Base-by-base conservation (phyloP, 1,140 invertebrate species). In the Hycleus phaleratus region DNA sequence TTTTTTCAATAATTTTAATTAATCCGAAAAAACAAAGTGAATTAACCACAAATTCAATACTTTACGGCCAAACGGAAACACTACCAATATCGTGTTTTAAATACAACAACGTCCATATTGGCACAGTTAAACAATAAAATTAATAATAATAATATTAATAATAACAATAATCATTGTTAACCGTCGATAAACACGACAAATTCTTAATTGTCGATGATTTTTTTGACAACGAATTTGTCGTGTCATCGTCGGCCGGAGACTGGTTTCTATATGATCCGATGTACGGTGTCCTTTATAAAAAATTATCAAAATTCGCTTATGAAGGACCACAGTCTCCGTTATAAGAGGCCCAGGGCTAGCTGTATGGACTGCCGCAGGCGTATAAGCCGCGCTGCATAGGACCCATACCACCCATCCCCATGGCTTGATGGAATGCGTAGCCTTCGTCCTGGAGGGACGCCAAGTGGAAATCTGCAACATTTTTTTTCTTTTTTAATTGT, bases 401-500 rank as follows among this genome's bases (percentile, higher is more conserved):
- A 46, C 72, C 73, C 69, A 73, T 72, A 56, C 72, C 72, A 44
- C 74, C 74, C 74, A 76, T 75, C 63, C 74, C 74, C 74, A 75
- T 75, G 49, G 74, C 73, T 68, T 74, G 74, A 59, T 76, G 74
- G 71, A 75, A 76, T 65, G 74, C 73, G 65, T 74, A 75, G 49
- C 73, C 74, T 69, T 76, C 74, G 65, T 76, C 74, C 66, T 76
- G 74, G 32, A 76, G 73, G 46, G 74, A 76, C 47, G 73, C 74
- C 71, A 76, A 67, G 66, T 76, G 74, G 65, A 76, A 74, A 70
- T 76, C 74, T 76, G 74, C 24, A 76, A 74, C 53, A 69, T 44
- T 50, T 42, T n/a, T n/a, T 42, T n/a, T 10, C 11, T 40, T 25
- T 38, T 25, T 40, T 24, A 48, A 39, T 24, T 26, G n/a, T 46